phyloP scores from a whole-genome alignment of 2,113 vertebrate species.

The Chascanopsetta lugubris region DNA sequence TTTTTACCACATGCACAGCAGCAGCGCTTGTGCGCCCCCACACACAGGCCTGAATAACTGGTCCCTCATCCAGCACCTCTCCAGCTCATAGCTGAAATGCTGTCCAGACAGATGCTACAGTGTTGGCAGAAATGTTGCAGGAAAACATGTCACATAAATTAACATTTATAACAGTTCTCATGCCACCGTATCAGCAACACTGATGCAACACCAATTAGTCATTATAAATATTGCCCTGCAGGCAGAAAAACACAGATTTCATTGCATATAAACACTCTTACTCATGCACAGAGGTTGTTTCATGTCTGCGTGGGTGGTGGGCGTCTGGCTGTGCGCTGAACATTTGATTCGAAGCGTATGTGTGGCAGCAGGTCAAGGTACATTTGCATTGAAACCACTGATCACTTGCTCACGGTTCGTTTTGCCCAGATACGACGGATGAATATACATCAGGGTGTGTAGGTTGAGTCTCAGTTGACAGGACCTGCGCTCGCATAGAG shows the following conservation, averaged over 20 bases:
- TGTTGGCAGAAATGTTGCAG: constrained; percentile 18
- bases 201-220: constrained; percentile 27
- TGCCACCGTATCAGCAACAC: constrained; percentile 7
- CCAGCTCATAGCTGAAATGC: constrained; percentile 11
- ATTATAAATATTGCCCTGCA: constrained; percentile 23
- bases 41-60: constrained; percentile 17
- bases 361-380: background rate
- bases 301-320: constrained; percentile 5
- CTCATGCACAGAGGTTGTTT: background rate
- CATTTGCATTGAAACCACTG: no score
- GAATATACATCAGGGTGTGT: background rate
- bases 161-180: constrained; percentile 19
- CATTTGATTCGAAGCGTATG: constrained; percentile 12
- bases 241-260: constrained; percentile 19
- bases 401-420: no score
- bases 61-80: constrained; percentile 17
- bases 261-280: constrained; percentile 3
- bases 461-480: background rate
- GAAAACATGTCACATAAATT: constrained; percentile 13
- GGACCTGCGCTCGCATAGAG: no score
- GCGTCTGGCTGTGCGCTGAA: background rate
- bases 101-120: constrained; percentile 17
- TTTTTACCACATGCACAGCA: constrained; percentile 59
- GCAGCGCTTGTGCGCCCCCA: constrained; percentile 13
- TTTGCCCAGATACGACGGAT: background rate